Evolutionary conservation across 2,888 invertebrate species (phyloP), one percentile per base, ranked within the genome.

Genomic region (Crocallis elinguaria): DNA sequence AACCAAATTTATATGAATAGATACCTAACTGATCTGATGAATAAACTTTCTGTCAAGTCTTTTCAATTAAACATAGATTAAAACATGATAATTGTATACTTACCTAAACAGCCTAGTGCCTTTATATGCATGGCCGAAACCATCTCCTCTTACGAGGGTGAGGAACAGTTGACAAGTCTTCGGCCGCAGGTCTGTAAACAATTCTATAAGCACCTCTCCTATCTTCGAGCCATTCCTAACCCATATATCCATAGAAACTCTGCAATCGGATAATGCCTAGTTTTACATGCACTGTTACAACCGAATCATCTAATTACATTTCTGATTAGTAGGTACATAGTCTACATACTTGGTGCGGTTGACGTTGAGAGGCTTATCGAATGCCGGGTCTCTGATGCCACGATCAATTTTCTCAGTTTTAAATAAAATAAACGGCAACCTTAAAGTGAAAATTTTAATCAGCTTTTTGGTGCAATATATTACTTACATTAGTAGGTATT

Each of bases 361-460:
- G 1, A 77, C 61, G 45, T 69, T 56, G 0, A 65, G 46, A 13
- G 87, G 87, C 44, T 79, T 86, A 25, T 88, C 88, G 52, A 91
- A 87, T 1, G 84, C 80, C 0, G 87, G 82, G 48, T 91, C 91
- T 55, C 55, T 77, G 17, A 90, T 83, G 29, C 78, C 84, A 25
- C 81, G 79, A 49, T 91, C 88, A 43, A 91, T 81, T 69, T 75
- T 84, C 29, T 76, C 90, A 2, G 86, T 86, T 55, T 88, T 88
- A 63, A 91, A 91, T 42, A 91, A 71, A 52, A 91, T 89, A 48
- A 91, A 91, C 0, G 90, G 90, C 39, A 88, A 72, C 29, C 91
- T 91, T 75, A 44, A 82, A 77, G 46, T 27, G 13, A 25, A 21
- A 33, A 35, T 29, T 25, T 23, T 30, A 25, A 9, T n/a, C n/a